Conservation (phyloP, 2,888 invertebrate species). For the Mythimna vitellina region DNA sequence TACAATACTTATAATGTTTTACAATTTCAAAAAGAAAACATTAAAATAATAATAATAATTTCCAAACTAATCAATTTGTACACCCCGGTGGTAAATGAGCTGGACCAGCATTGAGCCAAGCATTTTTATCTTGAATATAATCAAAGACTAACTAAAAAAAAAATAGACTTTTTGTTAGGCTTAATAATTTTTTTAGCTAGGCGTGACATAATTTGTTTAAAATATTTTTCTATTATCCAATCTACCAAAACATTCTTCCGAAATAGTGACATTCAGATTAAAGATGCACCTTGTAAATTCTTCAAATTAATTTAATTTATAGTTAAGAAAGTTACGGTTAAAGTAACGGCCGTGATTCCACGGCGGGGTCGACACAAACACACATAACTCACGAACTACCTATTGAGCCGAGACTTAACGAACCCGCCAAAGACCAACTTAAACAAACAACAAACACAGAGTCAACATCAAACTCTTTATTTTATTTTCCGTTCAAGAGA, state of each 20-base stretch:
- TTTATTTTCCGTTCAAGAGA: slow-evolving; percentile 66
- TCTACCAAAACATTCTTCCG: neutral
- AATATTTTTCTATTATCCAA: too few relatives aligned
- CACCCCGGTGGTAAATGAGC: too few relatives aligned
- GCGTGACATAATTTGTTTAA: too few relatives aligned
- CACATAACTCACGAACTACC: slow-evolving; percentile 52
- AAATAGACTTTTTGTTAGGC: too few relatives aligned
- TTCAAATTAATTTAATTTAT: neutral
- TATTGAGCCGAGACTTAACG: slow-evolving; percentile 56
- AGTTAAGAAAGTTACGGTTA: neutral
- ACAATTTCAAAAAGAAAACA: too few relatives aligned
- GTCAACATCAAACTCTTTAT: slow-evolving; percentile 64
- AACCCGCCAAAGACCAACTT: slow-evolving; percentile 58
- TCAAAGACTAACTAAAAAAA: too few relatives aligned
- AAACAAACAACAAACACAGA: slow-evolving; percentile 61
- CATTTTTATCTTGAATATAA: too few relatives aligned
- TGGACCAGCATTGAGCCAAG: too few relatives aligned
- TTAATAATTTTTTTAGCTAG: too few relatives aligned
- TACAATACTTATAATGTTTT: too few relatives aligned
- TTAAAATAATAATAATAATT: too few relatives aligned
- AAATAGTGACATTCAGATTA: neutral
- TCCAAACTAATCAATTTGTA: too few relatives aligned
- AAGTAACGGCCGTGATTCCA: slow-evolving; percentile 14
- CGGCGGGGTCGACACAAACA: slow-evolving; percentile 27
- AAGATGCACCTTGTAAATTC: neutral